Percentiles rank a stretch among this genome's conserved stretches.
phyloP scores from a whole-genome alignment of 2,888 invertebrate genomes.

The Leucozona laternaria region DNA sequence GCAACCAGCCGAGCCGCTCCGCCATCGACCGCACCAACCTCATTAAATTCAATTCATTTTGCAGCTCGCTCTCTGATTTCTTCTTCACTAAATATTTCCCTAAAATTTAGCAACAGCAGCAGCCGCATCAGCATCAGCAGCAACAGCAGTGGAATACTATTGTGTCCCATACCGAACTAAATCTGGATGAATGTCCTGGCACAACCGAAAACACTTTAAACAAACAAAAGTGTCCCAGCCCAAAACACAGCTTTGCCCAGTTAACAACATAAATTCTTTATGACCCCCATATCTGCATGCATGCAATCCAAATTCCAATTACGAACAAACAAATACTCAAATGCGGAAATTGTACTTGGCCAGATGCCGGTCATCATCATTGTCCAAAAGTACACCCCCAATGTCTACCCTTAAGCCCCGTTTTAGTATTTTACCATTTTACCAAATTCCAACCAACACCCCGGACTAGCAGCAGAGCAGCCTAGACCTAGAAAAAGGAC shows the following conservation, averaged over 20 bases:
- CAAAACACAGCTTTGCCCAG: slow-evolving; percentile 38
- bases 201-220: slow-evolving; percentile 44
- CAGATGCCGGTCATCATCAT: slow-evolving; percentile 69
- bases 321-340: slow-evolving; percentile 72
- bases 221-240: slow-evolving; percentile 48
- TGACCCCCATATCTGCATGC: slow-evolving; percentile 62
- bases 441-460: neutral
- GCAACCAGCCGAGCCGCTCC: neutral
- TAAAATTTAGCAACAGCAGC: slow-evolving; percentile 34
- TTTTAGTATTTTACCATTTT: no score
- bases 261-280: slow-evolving; percentile 72
- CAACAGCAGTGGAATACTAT: slow-evolving; percentile 14
- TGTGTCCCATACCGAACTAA: neutral
- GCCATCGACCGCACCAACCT: slow-evolving; percentile 39
- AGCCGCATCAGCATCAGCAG: neutral
- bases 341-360: slow-evolving; percentile 69
- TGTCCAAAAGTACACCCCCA: slow-evolving; percentile 24
- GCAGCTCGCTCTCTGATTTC: slow-evolving; percentile 36
- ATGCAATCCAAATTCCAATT: slow-evolving; percentile 71
- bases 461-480: neutral
- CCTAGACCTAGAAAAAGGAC: slow-evolving; percentile 47
- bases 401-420: neutral
- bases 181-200: slow-evolving; percentile 32
- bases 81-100: slow-evolving; percentile 57
- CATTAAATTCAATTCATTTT: slow-evolving; percentile 71